Conservation (phyloP, 2,888 invertebrate species). For the Hydropsyche betteni region DNA sequence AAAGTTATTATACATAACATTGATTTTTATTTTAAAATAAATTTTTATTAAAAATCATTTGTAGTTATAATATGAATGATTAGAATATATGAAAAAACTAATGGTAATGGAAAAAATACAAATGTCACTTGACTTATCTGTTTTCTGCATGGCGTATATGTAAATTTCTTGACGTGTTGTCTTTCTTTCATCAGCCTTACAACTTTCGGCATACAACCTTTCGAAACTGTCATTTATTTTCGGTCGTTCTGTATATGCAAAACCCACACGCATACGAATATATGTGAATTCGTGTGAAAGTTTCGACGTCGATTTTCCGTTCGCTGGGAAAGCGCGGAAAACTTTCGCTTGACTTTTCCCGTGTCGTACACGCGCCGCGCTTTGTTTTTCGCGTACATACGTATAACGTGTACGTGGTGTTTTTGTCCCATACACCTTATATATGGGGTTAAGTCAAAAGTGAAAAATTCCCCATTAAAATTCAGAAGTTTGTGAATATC, state of each 20-base stretch:
- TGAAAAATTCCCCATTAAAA: constrained; percentile 40
- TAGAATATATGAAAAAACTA: neutral
- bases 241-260: neutral
- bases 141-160: neutral
- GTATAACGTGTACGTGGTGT: too few relatives aligned
- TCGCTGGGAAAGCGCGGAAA: neutral
- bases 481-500: constrained; percentile 18
- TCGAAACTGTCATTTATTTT: neutral
- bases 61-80: too few relatives aligned
- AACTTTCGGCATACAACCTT: neutral
- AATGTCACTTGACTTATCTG: neutral
- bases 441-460: constrained; percentile 15
- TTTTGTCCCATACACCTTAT: too few relatives aligned
- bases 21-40: too few relatives aligned
- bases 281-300: neutral
- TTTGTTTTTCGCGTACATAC: neutral
- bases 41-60: too few relatives aligned
- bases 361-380: constrained; percentile 17
- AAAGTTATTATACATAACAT: too few relatives aligned
- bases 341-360: constrained; percentile 3
- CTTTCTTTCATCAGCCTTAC: too few relatives aligned
- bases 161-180: neutral
- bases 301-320: constrained; percentile 5
- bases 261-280: neutral
- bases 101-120: neutral